A percentile compares a stretch with the other conserved stretches of the same genome.
Evolutionary conservation across 2,888 invertebrate genomes (phyloP).

Genomic region (Stegophylla sp.): DNA sequence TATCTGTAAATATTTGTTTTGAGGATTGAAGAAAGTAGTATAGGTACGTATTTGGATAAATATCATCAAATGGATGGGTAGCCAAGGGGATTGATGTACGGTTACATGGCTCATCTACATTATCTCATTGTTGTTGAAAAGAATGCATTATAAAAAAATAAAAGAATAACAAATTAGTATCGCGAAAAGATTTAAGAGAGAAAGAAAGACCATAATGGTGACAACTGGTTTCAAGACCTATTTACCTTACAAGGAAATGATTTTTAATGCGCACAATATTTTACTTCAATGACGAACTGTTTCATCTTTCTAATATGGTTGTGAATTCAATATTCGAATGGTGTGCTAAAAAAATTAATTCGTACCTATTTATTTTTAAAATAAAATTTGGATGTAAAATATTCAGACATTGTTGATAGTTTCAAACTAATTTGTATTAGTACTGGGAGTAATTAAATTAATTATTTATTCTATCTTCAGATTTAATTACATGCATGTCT

Average conservation of each 20-base stretch:
- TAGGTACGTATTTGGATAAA: conserved; percentile 1
- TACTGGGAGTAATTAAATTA: not conserved
- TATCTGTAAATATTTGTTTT: conserved; percentile 6
- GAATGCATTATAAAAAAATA: conserved; percentile 16
- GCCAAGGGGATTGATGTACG: conserved; percentile 33
- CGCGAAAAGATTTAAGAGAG: conserved; percentile 37
- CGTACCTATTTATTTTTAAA: too few species aligned
- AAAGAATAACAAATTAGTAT: conserved; percentile 9
- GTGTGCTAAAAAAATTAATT: not conserved
- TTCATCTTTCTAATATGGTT: conserved; percentile 43
- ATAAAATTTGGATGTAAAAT: not conserved
- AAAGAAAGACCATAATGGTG: conserved; percentile 44
- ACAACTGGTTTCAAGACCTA: conserved; percentile 55
- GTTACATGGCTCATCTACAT: conserved; percentile 47
- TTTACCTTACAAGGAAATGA: conserved; percentile 58
- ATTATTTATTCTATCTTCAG: not conserved
- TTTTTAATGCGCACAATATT: conserved; percentile 49
- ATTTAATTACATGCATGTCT: not conserved
- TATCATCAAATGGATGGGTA: conserved; percentile 12
- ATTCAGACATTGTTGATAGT: conserved; percentile 4
- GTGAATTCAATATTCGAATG: not conserved
- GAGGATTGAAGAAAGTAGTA: not conserved
- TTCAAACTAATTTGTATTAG: not conserved
- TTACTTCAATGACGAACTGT: conserved; percentile 53
- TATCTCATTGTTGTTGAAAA: conserved; percentile 51